These are phyloP conservation scores for Lepidothrix coronata DNA, from an alignment of 2,113 vertebrate genomes.

Conservation along the genomic window DNA sequence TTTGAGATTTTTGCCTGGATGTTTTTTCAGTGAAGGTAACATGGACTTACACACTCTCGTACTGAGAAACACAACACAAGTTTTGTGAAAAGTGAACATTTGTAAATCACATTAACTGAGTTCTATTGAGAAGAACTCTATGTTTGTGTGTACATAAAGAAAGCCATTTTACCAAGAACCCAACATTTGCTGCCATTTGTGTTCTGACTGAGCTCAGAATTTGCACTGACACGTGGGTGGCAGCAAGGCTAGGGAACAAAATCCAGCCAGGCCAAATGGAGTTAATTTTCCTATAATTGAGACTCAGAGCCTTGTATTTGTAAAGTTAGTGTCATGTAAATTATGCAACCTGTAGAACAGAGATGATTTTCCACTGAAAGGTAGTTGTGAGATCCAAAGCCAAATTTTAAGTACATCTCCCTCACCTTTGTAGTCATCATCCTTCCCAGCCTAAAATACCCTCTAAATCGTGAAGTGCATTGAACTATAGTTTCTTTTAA, in stretches of 20 bases:
- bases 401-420: neutral
- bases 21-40: neutral
- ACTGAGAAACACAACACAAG: neutral
- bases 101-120: neutral
- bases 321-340: neutral
- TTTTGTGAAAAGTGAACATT: neutral
- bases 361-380: constrained; percentile 10
- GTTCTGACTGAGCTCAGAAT: neutral
- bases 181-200: neutral
- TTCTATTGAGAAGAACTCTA: neutral
- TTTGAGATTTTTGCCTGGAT: neutral
- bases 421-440: constrained; percentile 26
- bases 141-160: neutral
- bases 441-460: neutral
- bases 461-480: neutral
- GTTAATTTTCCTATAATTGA: constrained; percentile 16
- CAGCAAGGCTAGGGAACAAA: neutral
- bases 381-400: neutral
- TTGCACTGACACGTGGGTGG: neutral
- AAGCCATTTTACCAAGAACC: neutral
- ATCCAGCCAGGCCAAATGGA: neutral
- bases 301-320: neutral
- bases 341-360: neutral
- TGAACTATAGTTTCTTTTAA: neutral
- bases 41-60: neutral